Evolutionary conservation across 2,113 vertebrate genomes (phyloP).

Genomic region (Talpa occidentalis): DNA sequence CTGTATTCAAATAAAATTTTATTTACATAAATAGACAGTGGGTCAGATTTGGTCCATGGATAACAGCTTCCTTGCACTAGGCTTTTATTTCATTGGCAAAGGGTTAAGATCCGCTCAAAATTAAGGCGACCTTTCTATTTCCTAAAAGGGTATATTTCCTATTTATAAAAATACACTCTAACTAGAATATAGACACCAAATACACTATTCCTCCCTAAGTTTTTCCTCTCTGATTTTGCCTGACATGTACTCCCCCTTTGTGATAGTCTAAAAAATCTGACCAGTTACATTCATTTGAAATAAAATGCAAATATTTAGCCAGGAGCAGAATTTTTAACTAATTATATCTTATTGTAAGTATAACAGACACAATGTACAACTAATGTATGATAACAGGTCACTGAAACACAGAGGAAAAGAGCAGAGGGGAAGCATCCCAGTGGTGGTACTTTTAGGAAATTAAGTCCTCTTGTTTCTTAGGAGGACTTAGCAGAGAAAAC

Average conservation of each 20-base stretch:
- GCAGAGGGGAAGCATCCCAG: neutral
- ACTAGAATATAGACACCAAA: slow-evolving; percentile 45
- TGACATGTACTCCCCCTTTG: neutral
- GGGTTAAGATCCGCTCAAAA: slow-evolving; percentile 24
- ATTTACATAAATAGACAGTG: neutral
- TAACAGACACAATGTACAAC: neutral
- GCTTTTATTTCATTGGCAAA: slow-evolving; percentile 38
- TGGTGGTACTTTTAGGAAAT: neutral
- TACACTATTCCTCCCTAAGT: neutral
- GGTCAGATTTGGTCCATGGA: neutral
- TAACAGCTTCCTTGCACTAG: neutral
- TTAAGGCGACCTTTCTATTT: slow-evolving; percentile 34
- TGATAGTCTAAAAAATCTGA: slow-evolving; percentile 14
- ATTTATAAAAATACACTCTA: slow-evolving; percentile 9
- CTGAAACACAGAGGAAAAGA: slow-evolving; percentile 16
- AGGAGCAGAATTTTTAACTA: slow-evolving; percentile 12
- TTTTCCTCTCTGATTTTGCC: slow-evolving; percentile 22
- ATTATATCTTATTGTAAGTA: neutral
- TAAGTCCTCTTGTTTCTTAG: slow-evolving; percentile 37
- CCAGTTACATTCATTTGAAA: slow-evolving; percentile 19
- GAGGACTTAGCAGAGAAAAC: neutral
- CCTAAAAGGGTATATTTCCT: neutral
- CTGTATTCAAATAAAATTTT: neutral
- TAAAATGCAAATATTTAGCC: slow-evolving; percentile 20
- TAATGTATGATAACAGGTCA: slow-evolving; percentile 36